A percentile compares a stretch with the other conserved stretches of the same genome.
Conservation (phyloP, 2,797 vertebrate species). For the Hylomyscus alleni region DNA sequence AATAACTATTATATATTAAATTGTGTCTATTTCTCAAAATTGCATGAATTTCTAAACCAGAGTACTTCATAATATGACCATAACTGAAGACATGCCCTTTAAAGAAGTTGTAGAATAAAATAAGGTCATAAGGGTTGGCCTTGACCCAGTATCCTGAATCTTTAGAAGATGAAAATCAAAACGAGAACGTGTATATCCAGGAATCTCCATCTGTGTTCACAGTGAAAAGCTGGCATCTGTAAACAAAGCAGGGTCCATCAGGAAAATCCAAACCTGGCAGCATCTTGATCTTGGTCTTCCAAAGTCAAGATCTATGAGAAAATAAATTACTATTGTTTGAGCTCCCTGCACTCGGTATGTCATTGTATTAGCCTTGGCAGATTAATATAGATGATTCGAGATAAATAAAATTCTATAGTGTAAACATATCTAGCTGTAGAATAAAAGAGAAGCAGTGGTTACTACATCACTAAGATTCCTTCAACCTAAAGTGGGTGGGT, state of each 20-base stretch:
- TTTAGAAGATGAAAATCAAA: not conserved
- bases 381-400: not conserved
- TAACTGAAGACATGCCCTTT: not conserved
- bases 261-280: not conserved
- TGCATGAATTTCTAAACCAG: not conserved
- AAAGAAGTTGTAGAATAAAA: slow-evolving; percentile 7
- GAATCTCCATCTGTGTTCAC: not conserved
- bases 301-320: slow-evolving; percentile 16
- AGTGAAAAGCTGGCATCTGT: not conserved
- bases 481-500: not conserved
- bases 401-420: not conserved
- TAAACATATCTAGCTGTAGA: not conserved
- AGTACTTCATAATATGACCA: not conserved
- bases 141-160: not conserved
- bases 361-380: not conserved
- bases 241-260: not conserved
- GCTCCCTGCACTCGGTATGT: not conserved
- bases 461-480: not conserved
- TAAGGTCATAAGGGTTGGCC: not conserved
- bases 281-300: not conserved
- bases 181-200: not conserved
- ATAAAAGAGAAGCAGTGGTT: not conserved
- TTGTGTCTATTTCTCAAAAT: not conserved
- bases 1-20: not conserved
- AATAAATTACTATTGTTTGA: slow-evolving; percentile 17